A percentile compares a stretch with the other conserved stretches of the same genome.
Evolutionary conservation across 35 echinoderm and acorn worm genomes (phyloP).

Genomic region (Strongylocentrotus purpuratus): DNA sequence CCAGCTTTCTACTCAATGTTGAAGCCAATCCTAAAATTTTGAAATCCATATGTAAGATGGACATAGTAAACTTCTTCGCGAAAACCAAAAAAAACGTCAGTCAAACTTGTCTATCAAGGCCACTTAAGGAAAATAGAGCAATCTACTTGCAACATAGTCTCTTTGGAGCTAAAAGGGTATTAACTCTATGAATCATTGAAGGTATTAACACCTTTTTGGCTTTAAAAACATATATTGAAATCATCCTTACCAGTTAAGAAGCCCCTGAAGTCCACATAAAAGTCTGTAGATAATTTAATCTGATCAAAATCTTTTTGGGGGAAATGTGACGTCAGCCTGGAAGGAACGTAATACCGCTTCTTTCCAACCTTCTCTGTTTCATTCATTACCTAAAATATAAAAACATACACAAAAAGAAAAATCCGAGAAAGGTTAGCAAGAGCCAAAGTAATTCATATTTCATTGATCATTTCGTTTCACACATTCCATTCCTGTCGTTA

Average conservation of each 20-base stretch:
- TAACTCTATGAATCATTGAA: background rate
- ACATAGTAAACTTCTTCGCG: no score
- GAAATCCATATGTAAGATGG: background rate
- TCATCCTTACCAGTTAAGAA: conserved; percentile 50
- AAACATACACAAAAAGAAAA: no score
- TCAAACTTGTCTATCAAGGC: no score
- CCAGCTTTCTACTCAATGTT: no score
- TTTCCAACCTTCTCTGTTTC: background rate
- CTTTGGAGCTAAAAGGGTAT: no score
- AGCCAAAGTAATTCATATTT: background rate
- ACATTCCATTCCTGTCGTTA: no score
- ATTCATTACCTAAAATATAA: background rate
- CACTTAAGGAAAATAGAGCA: no score
- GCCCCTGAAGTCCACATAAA: conserved; percentile 53
- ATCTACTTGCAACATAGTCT: no score
- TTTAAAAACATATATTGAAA: no score
- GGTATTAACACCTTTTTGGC: background rate
- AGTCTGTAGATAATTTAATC: conserved; percentile 4
- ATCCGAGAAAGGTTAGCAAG: background rate
- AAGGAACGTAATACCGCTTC: conserved; percentile 48
- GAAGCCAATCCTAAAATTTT: background rate
- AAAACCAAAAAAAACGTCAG: no score
- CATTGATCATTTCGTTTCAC: no score
- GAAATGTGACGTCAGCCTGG: conserved; percentile 3
- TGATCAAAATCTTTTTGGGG: background rate